Base-by-base conservation (phyloP, 2,797 vertebrate genomes). In the Florisuga fusca region DNA sequence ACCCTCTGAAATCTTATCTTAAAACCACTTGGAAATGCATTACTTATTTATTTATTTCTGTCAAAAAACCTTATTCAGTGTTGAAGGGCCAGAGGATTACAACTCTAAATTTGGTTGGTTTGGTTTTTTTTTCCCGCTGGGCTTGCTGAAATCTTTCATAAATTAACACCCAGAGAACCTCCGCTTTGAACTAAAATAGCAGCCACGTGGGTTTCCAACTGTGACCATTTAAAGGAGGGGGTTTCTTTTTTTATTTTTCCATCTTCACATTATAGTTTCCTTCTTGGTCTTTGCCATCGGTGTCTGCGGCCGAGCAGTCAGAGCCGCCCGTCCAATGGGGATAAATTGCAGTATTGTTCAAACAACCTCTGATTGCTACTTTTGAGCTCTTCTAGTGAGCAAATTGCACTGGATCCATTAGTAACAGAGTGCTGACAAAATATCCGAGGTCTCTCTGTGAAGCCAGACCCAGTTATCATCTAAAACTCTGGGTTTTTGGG, bases 351-450 rank as follows among this genome's bases (percentile, higher is more conserved):
- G 43, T 31, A 33, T 19, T 71, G 21, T 23, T 72, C 58, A 34
- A 54, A 16, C 12, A 1, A 1, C 2, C 36, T 50, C 21, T 0
- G 13, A 10, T 66, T 33, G 15, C 68, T 63, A 15, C 23, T 69
- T 9, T 46, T n/a, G 62, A 85, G 55, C 9, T 19, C 34, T 69
- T 55, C 25, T 3, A 6, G 36, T 4, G n/a, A 85, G 31, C 0
- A 0, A 33, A 17, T 15, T 1, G 0, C 19, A 7, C 4, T 0
- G 1, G 3, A 8, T 6, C 15, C 1, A 2, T 17, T 22, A 48
- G 25, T 38, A 22, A 31, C 7, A 2, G 19, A 1, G n/a, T 12
- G 25, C 3, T 36, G 57, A 27, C 8, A 4, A 61, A 20, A 5
- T 7, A 23, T n/a, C 31, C 4, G 50, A 25, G 14, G 26, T 1